Conservation (phyloP, 2,113 vertebrate genomes). For the Colinus virginianus region DNA sequence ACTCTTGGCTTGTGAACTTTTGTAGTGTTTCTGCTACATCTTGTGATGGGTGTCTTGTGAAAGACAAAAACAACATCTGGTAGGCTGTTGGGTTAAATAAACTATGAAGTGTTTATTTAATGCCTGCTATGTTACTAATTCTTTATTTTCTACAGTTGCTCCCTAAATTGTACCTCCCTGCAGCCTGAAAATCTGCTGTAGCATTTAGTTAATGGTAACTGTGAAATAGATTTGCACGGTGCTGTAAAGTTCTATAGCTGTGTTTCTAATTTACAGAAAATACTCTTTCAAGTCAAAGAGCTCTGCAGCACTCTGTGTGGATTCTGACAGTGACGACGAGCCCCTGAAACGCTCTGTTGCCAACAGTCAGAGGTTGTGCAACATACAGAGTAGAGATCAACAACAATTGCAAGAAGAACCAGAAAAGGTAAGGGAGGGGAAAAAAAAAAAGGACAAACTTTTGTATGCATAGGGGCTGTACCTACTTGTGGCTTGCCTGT, state of each 20-base stretch:
- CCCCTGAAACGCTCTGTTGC: slow-evolving; percentile 79
- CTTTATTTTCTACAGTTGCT: not conserved
- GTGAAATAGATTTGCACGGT: fast-evolving
- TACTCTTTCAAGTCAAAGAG: slow-evolving; percentile 83
- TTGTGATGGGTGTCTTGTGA: not conserved
- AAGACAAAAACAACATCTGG: no score
- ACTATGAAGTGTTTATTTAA: not conserved
- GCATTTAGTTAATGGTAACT: not conserved
- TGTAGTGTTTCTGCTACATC: not conserved
- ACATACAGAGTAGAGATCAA: slow-evolving; percentile 75
- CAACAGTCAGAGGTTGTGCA: slow-evolving; percentile 85
- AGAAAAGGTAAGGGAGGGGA: slow-evolving; percentile 75
- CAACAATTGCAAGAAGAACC: slow-evolving; percentile 74
- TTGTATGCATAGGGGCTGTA: not conserved
- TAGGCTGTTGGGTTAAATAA: not conserved
- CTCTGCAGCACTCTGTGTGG: slow-evolving; percentile 76
- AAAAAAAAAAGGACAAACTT: not conserved
- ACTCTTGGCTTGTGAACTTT: not conserved
- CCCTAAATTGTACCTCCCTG: not conserved
- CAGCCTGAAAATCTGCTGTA: not conserved
- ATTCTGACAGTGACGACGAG: slow-evolving; percentile 96
- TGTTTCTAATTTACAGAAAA: slow-evolving; percentile 78
- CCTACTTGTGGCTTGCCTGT: not conserved
- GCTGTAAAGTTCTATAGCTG: not conserved
- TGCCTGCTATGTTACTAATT: not conserved